Base-by-base conservation (phyloP, 2,113 vertebrate species). In the Redunca redunca region DNA sequence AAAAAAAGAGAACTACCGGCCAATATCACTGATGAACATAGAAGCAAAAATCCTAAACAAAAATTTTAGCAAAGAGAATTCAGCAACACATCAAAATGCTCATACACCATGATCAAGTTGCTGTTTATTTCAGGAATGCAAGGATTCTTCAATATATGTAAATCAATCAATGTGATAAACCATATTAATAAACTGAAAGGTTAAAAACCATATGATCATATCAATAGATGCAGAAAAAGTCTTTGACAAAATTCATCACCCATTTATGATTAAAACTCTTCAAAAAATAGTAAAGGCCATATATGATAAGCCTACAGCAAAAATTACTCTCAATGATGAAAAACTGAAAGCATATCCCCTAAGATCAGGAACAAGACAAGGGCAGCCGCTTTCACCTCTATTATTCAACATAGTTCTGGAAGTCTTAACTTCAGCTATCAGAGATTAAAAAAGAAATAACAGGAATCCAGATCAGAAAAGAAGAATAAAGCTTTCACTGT, bases 1-100 rank as follows among this genome's bases (percentile, higher is more conserved):
- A 3, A 5, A 21, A n/a, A 36, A 5, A 36, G 4, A 67, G 36
- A 67, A 67, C 17, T 36, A 36, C 17, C 0, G 2, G 33, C 64
- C 64, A 36, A 11, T 67, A 67, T 67, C 64, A 36, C 8, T 36
- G 33, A 21, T 67, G 17, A 67, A 21, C 17, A 36, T 36, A 36
- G 64, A 36, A 21, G 8, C 64, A 67, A 67, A 67, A 36, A 36
- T 36, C 33, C 8, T 67, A 10, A 36, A 67, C 17, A 36, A 36
- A 67, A 67, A 36, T 19, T 36, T 36, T 67, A 67, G 8, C 17
- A 36, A 67, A 67, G 8, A 67, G 17, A 67, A 67, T 67, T 67
- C 17, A 67, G 17, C 17, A 36, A 36, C 64, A n/a, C 4, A 67
- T 36, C 33, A 67, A 21, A 67, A 67, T 36, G 33, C 17, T 36